Evolutionary conservation across 2,888 invertebrate species (phyloP).

Genomic region (Dryobota labecula): DNA sequence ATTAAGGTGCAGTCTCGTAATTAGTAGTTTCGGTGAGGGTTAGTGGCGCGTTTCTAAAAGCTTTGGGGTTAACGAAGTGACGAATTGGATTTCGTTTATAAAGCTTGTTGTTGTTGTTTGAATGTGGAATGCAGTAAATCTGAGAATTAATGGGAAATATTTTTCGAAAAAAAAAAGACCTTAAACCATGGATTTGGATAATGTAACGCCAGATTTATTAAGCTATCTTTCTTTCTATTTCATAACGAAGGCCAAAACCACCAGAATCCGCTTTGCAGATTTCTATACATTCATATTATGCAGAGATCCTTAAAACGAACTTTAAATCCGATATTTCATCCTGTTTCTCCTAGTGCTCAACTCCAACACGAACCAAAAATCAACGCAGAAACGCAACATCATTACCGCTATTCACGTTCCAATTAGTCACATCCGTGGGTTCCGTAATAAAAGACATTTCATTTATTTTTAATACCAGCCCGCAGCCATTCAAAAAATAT

Average conservation of each 20-base stretch:
- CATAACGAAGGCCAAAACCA: not conserved
- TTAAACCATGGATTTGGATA: conserved; percentile 23
- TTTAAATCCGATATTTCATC: conserved; percentile 14
- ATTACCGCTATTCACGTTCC: conserved; percentile 73
- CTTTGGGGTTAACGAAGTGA: conserved; percentile 12
- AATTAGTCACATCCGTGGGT: conserved; percentile 75
- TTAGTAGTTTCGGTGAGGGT: conserved; percentile 12
- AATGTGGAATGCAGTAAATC: conserved; percentile 21
- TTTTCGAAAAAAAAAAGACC: not conserved
- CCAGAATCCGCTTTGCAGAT: not conserved
- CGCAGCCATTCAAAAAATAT: conserved; percentile 70
- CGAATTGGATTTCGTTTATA: not conserved
- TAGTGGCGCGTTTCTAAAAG: not conserved
- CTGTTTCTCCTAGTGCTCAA: conserved; percentile 26
- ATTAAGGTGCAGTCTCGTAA: conserved; percentile 29
- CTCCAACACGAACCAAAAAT: conserved; percentile 33
- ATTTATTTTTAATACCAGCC: conserved; percentile 76
- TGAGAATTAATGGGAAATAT: not conserved
- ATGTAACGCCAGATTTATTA: conserved; percentile 28
- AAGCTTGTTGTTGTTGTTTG: not conserved
- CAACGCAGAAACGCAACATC: conserved; percentile 58
- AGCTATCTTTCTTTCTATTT: conserved; percentile 1
- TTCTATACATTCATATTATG: conserved; percentile 15
- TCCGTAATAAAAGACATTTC: conserved; percentile 72
- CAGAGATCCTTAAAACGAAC: conserved; percentile 8